These are phyloP conservation scores for Seladonia tumulorum DNA, from an alignment of 2,888 invertebrate genomes.

Conservation along the genomic window DNA sequence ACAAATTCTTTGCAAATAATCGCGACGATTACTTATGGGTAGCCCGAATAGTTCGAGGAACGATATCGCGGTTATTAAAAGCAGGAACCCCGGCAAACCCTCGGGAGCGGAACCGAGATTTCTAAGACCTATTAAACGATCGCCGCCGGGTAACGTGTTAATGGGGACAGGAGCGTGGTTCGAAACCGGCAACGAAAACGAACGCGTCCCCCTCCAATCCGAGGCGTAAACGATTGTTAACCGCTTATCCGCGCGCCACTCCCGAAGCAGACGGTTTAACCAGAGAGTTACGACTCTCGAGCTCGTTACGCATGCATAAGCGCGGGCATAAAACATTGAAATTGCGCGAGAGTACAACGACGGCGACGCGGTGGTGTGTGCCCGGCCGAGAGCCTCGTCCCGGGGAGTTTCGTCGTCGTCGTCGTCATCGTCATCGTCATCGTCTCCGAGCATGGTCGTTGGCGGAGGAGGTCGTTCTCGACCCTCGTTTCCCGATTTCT, in stretches of 20 bases:
- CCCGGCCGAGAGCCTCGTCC: slow-evolving; percentile 10
- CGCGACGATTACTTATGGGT: no score
- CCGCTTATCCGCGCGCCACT: slow-evolving; percentile 65
- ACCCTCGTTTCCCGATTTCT: slow-evolving; percentile 29
- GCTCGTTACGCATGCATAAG: slow-evolving; percentile 81
- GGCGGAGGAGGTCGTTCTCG: background rate
- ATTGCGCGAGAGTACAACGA: slow-evolving; percentile 44
- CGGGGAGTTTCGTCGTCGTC: slow-evolving; percentile 26
- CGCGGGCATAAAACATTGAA: slow-evolving; percentile 70
- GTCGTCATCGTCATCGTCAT: background rate
- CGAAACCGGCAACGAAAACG: slow-evolving; percentile 22
- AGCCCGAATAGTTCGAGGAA: no score
- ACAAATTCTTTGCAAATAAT: no score
- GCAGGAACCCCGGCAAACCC: background rate
- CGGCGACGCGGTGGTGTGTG: background rate
- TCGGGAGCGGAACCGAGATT: background rate
- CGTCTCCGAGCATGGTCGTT: background rate
- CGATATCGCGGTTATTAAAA: background rate
- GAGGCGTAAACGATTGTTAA: slow-evolving; percentile 63
- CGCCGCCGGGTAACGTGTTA: background rate
- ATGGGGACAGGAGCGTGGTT: background rate
- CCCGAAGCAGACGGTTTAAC: slow-evolving; percentile 66
- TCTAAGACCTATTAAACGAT: background rate
- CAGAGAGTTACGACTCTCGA: slow-evolving; percentile 75
- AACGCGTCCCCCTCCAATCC: slow-evolving; percentile 15